Evolutionary conservation across 2,888 invertebrate genomes (phyloP).

Genomic region (Cephus spinipes): DNA sequence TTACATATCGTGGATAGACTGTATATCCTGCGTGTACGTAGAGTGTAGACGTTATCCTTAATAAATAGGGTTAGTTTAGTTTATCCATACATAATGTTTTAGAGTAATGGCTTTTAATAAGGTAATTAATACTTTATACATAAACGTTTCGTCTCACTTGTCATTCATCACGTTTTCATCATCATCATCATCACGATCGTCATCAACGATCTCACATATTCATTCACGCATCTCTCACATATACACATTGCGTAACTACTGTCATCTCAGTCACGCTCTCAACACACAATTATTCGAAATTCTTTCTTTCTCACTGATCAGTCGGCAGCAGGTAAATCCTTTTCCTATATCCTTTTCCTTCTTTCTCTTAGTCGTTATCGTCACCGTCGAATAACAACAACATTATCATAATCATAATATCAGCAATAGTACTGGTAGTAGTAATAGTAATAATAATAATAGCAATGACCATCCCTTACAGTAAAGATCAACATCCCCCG

Average conservation of each 20-base stretch:
- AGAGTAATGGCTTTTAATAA: conserved; percentile 61
- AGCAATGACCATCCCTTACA: too few species aligned
- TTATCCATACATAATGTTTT: conserved; percentile 48
- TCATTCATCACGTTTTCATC: conserved; percentile 11
- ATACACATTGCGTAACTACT: too few species aligned
- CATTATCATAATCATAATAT: too few species aligned
- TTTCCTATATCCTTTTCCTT: conserved; percentile 1
- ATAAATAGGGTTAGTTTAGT: conserved; percentile 62
- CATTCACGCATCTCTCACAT: not conserved
- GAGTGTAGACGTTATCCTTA: conserved; percentile 63
- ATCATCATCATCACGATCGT: not conserved
- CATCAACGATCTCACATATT: not conserved
- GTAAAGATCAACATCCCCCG: too few species aligned
- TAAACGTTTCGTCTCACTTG: conserved; percentile 39
- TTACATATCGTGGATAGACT: conserved; percentile 62
- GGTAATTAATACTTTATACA: conserved; percentile 63
- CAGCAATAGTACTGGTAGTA: too few species aligned
- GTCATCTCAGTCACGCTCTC: too few species aligned
- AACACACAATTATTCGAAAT: too few species aligned
- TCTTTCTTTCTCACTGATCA: too few species aligned
- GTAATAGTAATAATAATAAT: too few species aligned
- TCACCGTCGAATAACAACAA: too few species aligned
- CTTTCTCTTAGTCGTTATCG: not conserved
- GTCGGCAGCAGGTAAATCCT: too few species aligned
- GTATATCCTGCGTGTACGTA: conserved; percentile 37